These are phyloP conservation scores for Cylloceria caligata DNA, from an alignment of 2,888 invertebrate genomes.

Conservation along the genomic window DNA sequence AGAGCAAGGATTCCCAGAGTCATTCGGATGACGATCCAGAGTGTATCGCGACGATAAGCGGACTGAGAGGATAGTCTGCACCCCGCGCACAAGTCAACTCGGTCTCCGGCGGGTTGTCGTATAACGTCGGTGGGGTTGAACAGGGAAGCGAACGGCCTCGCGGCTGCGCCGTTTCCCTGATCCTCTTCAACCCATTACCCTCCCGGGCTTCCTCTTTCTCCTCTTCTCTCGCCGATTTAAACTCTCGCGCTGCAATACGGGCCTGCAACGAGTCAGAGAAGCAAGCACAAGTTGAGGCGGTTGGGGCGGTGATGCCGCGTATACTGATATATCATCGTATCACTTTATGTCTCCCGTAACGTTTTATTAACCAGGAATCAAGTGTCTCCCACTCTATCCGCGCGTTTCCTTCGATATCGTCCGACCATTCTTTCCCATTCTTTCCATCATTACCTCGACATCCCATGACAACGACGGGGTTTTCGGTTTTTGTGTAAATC, in stretches of 20 bases:
- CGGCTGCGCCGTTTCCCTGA: constrained; percentile 78
- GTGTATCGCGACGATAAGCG: constrained; percentile 62
- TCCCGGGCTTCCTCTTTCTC: constrained; percentile 35
- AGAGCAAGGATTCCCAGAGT: neutral
- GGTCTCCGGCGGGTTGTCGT: constrained; percentile 66
- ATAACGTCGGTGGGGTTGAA: constrained; percentile 66
- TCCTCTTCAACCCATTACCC: constrained; percentile 78
- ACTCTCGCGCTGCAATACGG: constrained; percentile 36
- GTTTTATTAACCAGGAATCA: constrained; percentile 81
- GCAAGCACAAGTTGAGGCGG: constrained; percentile 12
- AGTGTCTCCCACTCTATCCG: constrained; percentile 63
- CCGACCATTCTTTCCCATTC: neutral
- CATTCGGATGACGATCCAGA: constrained; percentile 61
- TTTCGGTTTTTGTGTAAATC: neutral
- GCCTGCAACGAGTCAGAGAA: constrained; percentile 15
- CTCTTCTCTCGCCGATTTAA: constrained; percentile 57
- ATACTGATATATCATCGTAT: constrained; percentile 77
- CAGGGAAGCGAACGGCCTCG: constrained; percentile 74
- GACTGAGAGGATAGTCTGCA: constrained; percentile 62
- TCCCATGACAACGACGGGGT: neutral
- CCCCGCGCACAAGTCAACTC: constrained; percentile 77
- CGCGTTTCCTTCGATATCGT: neutral
- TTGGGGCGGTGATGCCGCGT: constrained; percentile 15
- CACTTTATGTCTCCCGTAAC: constrained; percentile 78
- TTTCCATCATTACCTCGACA: neutral